Evolutionary conservation across 2,888 invertebrate genomes (phyloP), one percentile per base, ranked within the genome.

Genomic region (Patella ulyssiponensis): DNA sequence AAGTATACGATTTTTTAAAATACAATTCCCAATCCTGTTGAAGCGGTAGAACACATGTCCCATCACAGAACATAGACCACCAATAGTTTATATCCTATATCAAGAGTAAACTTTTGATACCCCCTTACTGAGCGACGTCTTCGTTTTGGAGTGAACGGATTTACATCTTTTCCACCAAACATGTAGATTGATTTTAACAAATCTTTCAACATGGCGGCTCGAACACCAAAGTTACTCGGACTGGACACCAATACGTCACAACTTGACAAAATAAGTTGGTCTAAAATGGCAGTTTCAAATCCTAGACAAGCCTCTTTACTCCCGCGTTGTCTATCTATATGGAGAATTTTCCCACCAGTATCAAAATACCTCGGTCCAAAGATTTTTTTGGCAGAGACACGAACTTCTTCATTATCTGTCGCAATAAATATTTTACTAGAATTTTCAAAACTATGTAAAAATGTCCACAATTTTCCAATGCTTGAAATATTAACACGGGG

Each of bases 171-270:
- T 44, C 44, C 44, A 44, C 44, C 44, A 44, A 44, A 44, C 44
- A 44, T 44, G 44, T 44, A 44, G 44, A 9, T 9, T 1, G 44
- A 44, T 44, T 44, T 9, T 44, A 44, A 44, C 9, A 44, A 44
- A 44, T 44, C 44, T 44, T 44, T 44, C 7, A 44, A 44, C 44
- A 44, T 44, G 44, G 80, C 75, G 1, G 81, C 83, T 11, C 77
- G 73, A n/a, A 77, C 74, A 27, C 83, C 79, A 69, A 83, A 81
- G 5, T 76, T 77, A 77, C 83, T 83, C 9, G 44, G 44, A 9
- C 44, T 44, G 9, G 71, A 71, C 17, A 77, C 74, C 4, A 77
- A 51, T 44, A 77, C 74, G 58, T 74, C 72, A 74, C 77, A 77
- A 17, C 64, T 27, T 33, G 58, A 58, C 33, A 77, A 71, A 7